Evolutionary conservation across 92 coral and sea anemone genomes (phyloP).

Genomic region (Phenganax marumi): DNA sequence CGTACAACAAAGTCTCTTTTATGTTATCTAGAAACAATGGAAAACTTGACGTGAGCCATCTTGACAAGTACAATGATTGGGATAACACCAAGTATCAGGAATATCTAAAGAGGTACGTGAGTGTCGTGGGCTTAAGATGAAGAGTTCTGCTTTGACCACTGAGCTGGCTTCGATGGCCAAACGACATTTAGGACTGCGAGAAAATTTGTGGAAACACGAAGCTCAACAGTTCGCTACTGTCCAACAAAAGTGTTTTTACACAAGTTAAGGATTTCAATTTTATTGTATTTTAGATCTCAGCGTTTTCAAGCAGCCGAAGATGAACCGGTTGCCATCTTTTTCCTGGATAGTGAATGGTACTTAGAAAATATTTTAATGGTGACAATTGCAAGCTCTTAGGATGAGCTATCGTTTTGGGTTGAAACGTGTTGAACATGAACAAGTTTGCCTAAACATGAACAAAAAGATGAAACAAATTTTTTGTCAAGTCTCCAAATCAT

Average conservation of each 20-base stretch:
- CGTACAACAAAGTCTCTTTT: neutral
- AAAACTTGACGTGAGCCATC: slow-evolving; percentile 61
- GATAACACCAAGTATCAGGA: slow-evolving; percentile 68
- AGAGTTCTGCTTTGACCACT: neutral
- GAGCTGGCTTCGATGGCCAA: neutral
- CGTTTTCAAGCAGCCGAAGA: slow-evolving; percentile 43
- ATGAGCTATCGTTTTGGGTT: too few relatives aligned
- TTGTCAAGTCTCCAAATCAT: neutral
- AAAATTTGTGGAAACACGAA: too few relatives aligned
- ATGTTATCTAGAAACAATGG: slow-evolving; percentile 22
- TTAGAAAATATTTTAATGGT: too few relatives aligned
- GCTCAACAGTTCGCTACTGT: too few relatives aligned
- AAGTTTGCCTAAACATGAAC: too few relatives aligned
- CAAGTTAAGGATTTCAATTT: neutral
- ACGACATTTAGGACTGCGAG: too few relatives aligned
- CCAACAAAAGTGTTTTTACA: neutral
- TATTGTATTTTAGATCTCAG: slow-evolving; percentile 45
- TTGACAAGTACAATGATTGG: slow-evolving; percentile 83
- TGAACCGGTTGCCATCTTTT: slow-evolving; percentile 87
- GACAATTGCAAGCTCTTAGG: too few relatives aligned
- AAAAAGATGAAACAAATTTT: too few relatives aligned
- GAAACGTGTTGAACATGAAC: too few relatives aligned
- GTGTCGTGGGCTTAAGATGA: too few relatives aligned
- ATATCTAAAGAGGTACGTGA: slow-evolving; percentile 63
- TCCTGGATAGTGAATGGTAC: slow-evolving; percentile 90